phyloP scores from a whole-genome alignment of 2,888 invertebrate species.

The Liodrosophila aerea region DNA sequence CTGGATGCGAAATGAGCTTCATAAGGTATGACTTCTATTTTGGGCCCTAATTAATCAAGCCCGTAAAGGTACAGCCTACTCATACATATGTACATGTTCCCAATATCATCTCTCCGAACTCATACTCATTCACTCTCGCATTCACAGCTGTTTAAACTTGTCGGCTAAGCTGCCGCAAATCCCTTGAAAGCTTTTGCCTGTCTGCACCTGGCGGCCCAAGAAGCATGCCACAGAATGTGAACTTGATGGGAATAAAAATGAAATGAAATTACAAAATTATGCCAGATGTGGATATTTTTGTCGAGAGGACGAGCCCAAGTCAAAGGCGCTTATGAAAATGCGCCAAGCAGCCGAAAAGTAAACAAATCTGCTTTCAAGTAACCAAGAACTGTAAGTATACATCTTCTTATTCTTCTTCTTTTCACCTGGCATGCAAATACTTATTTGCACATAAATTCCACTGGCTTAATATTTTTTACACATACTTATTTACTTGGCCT shows the following conservation, averaged over 20 bases:
- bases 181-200: slow-evolving; percentile 63
- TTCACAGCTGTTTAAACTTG: slow-evolving; percentile 67
- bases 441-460: background rate
- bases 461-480: slow-evolving; percentile 4
- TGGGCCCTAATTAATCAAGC: slow-evolving; percentile 49
- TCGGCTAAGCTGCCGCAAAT: slow-evolving; percentile 67
- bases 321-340: slow-evolving; percentile 55
- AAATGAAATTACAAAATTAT: slow-evolving; percentile 75
- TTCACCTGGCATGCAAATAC: slow-evolving; percentile 7
- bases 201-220: slow-evolving; percentile 62
- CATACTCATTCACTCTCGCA: slow-evolving; percentile 18
- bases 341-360: slow-evolving; percentile 29
- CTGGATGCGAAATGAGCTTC: slow-evolving; percentile 38
- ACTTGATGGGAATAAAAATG: slow-evolving; percentile 37
- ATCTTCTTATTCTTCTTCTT: background rate
- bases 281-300: slow-evolving; percentile 60
- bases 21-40: slow-evolving; percentile 42
- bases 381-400: slow-evolving; percentile 20
- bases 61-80: slow-evolving; percentile 49
- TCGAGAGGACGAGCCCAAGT: slow-evolving; percentile 36
- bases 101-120: background rate
- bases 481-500: slow-evolving; percentile 12
- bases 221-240: slow-evolving; percentile 20
- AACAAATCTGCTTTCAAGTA: slow-evolving; percentile 40
- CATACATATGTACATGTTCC: slow-evolving; percentile 13